These are phyloP conservation scores for Euwallacea fornicatus DNA, from an alignment of 1,140 invertebrate genomes.

Conservation along the genomic window DNA sequence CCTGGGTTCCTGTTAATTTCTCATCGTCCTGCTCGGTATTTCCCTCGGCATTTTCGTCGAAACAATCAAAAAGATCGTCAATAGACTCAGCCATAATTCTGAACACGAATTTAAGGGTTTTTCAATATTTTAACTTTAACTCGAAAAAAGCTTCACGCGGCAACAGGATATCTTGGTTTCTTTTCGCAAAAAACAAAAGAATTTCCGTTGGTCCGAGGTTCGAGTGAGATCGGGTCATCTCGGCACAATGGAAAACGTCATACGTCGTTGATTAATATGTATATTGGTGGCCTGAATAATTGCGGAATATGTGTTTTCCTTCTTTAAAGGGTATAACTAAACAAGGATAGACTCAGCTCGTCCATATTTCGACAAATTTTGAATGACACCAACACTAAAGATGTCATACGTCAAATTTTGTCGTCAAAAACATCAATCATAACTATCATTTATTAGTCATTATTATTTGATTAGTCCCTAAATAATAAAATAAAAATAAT, in stretches of 20 bases:
- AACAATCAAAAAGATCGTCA: slow-evolving; percentile 51
- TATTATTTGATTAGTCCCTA: background rate
- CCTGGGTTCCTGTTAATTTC: slow-evolving; percentile 28
- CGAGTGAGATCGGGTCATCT: background rate
- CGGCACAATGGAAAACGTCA: too few species aligned
- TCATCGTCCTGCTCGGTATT: slow-evolving; percentile 12
- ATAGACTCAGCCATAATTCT: slow-evolving; percentile 48
- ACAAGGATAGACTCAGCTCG: background rate
- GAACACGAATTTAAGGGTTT: too few species aligned
- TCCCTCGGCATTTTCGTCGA: slow-evolving; percentile 41
- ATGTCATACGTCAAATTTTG: too few species aligned
- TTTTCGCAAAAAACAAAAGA: slow-evolving; percentile 2
- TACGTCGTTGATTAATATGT: background rate
- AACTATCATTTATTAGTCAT: too few species aligned
- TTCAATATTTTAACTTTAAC: background rate
- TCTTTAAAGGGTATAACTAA: background rate
- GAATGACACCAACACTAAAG: too few species aligned
- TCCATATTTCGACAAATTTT: too few species aligned
- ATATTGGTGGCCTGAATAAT: background rate
- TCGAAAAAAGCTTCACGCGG: slow-evolving; percentile 9
- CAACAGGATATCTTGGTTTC: background rate
- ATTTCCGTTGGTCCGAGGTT: background rate
- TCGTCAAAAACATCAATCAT: too few species aligned
- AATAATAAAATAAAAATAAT: background rate
- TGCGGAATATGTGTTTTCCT: background rate